Evolutionary conservation across 2,888 invertebrate species (phyloP).

Genomic region (Caradrina clavipalpis): DNA sequence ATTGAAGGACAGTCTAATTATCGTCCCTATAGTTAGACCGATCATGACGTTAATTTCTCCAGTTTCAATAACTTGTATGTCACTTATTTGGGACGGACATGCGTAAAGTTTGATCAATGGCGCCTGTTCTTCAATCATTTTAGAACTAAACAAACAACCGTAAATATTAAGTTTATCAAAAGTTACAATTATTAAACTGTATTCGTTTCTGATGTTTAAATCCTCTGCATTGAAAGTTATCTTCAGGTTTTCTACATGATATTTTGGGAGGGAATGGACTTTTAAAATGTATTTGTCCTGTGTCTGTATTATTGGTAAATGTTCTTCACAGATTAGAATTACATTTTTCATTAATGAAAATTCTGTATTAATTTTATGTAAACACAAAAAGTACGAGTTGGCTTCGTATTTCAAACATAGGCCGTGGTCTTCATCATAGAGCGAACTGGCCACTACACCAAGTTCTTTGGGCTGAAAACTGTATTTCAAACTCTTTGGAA

Average conservation of each 20-base stretch:
- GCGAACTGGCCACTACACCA: slow-evolving; percentile 63
- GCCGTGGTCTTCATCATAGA: slow-evolving; percentile 63
- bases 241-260: slow-evolving; percentile 58
- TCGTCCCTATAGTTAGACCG: slow-evolving; percentile 77
- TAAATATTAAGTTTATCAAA: slow-evolving; percentile 75
- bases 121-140: slow-evolving; percentile 62
- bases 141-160: slow-evolving; percentile 70
- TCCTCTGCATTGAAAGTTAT: slow-evolving; percentile 60
- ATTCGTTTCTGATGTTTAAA: slow-evolving; percentile 40
- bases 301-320: slow-evolving; percentile 53
- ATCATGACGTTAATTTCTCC: slow-evolving; percentile 70
- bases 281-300: slow-evolving; percentile 67
- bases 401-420: slow-evolving; percentile 74
- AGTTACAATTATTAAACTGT: slow-evolving; percentile 68
- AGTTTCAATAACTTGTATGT: slow-evolving; percentile 69
- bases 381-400: slow-evolving; percentile 67
- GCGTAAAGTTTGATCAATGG: slow-evolving; percentile 72
- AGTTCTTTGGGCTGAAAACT: slow-evolving; percentile 71
- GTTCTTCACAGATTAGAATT: slow-evolving; percentile 54
- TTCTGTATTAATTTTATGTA: slow-evolving; percentile 73
- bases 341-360: slow-evolving; percentile 70
- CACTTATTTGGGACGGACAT: slow-evolving; percentile 78
- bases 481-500: slow-evolving; percentile 73
- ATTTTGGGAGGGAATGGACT: slow-evolving; percentile 53
- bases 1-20: slow-evolving; percentile 72